phyloP scores from a whole-genome alignment of 2,797 vertebrate species.

The Tarsius wallacei region DNA sequence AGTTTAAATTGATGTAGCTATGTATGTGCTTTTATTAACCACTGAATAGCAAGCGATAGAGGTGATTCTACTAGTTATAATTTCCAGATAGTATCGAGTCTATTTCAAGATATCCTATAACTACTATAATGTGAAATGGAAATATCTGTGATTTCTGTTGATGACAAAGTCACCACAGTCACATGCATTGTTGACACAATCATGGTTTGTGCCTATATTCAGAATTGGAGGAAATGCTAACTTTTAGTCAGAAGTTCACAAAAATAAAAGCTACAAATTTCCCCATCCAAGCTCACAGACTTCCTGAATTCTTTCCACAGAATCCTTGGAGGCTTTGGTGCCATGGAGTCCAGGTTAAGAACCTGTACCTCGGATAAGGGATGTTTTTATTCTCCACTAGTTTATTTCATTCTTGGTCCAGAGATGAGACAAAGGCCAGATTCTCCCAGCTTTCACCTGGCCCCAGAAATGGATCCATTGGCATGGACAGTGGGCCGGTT shows the following conservation, averaged over 20 bases:
- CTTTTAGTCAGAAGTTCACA: background rate
- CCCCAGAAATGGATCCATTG: background rate
- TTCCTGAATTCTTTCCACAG: background rate
- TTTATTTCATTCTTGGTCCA: background rate
- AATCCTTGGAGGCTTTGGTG: background rate
- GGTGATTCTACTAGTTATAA: background rate
- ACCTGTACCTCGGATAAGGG: background rate
- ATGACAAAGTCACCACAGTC: background rate
- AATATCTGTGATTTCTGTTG: background rate
- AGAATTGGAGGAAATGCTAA: background rate
- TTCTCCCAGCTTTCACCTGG: background rate
- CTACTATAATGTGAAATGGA: background rate
- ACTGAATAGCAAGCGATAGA: background rate
- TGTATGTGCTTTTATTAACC: background rate
- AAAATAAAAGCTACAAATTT: background rate
- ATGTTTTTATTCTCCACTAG: background rate
- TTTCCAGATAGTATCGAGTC: background rate
- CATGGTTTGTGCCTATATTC: background rate
- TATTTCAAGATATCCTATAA: background rate
- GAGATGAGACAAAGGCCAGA: background rate
- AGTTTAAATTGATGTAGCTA: background rate
- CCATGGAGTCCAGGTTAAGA: background rate
- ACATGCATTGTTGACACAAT: background rate
- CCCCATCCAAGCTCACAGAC: background rate
- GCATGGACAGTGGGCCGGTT: accelerated